Base-by-base conservation (phyloP, 1,140 invertebrate species). In the Drosophila virilis region DNA sequence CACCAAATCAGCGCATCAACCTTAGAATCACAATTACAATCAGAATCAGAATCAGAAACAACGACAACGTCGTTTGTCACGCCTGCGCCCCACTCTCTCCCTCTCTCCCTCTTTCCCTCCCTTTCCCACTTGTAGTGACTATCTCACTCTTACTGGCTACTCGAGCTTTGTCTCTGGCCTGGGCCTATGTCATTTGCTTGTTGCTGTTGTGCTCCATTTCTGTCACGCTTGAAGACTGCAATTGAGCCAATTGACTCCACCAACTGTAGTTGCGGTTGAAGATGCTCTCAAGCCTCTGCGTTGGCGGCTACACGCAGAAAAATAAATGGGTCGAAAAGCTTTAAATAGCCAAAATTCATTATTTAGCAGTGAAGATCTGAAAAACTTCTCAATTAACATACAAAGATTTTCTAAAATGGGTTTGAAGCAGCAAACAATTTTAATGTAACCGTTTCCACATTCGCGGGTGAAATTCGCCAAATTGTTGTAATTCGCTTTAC, bases 201-300 rank as follows among this genome's bases (percentile, higher is more conserved):
- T 67, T 58, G 45, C 22, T n/a, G 12, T 17, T 84, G 78, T 88
- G 83, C 83, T 86, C 82, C 79, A 86, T 86, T 86, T 88, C 83
- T 88, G 83, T 88, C 83, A 88, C 84, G 83, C 83, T 89, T 88
- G 79, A 88, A 83, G 84, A 88, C 83, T 79, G 84, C 84, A 88
- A 88, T 88, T 88, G 83, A 88, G 83, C 83, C 83, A 88, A 88
- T 83, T 88, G 83, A 77, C 73, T 77, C 67, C 52, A 68, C 78
- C 83, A 86, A 88, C 84, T 86, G 83, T 85, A 70, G 78, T 88
- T 82, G 76, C 43, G 76, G 68, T 77, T 83, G 69, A 78, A 85
- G 82, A 75, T 85, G 81, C 81, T 81, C 22, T 28, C 22, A 28
- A 28, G 22, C 22, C 22, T 28, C 4, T 28, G 22, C 22, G 22